Evolutionary conservation across 2,797 vertebrate species (phyloP).

Genomic region (Mionectes olivaceus): DNA sequence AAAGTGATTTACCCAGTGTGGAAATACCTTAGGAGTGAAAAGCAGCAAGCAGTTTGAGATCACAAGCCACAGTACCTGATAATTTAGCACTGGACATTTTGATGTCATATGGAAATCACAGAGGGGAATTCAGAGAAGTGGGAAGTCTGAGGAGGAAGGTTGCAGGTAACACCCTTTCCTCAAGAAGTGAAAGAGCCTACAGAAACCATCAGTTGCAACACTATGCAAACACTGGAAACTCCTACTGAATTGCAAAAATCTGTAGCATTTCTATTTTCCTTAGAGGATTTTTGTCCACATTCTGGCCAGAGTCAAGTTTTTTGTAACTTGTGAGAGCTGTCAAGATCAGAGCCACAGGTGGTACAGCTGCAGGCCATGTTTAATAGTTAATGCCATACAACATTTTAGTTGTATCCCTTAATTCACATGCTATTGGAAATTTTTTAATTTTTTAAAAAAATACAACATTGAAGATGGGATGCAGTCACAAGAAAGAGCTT

Average conservation of each 20-base stretch:
- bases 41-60: not conserved
- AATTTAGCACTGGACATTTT: not conserved
- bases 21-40: conserved; percentile 11
- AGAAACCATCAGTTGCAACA: not conserved
- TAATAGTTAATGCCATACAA: conserved; percentile 67
- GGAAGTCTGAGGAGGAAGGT: not conserved
- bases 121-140: not conserved
- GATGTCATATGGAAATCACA: not conserved
- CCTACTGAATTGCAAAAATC: conserved; percentile 5
- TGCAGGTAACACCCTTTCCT: not conserved
- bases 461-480: not conserved
- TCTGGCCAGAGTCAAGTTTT: conserved; percentile 3
- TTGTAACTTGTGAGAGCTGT: conserved; percentile 37
- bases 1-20: not conserved
- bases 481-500: not conserved
- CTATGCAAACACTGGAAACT: not conserved
- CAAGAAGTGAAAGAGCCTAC: not conserved
- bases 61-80: not conserved
- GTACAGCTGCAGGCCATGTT: conserved; percentile 58
- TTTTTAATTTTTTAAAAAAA: not conserved
- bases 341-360: conserved; percentile 60
- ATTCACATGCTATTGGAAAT: conserved; percentile 7
- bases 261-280: conserved; percentile 1
- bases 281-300: conserved; percentile 25
- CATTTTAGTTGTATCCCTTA: conserved; percentile 57